Evolutionary conservation across 2,113 vertebrate genomes (phyloP).

Genomic region (Poicephalus gulielmi): DNA sequence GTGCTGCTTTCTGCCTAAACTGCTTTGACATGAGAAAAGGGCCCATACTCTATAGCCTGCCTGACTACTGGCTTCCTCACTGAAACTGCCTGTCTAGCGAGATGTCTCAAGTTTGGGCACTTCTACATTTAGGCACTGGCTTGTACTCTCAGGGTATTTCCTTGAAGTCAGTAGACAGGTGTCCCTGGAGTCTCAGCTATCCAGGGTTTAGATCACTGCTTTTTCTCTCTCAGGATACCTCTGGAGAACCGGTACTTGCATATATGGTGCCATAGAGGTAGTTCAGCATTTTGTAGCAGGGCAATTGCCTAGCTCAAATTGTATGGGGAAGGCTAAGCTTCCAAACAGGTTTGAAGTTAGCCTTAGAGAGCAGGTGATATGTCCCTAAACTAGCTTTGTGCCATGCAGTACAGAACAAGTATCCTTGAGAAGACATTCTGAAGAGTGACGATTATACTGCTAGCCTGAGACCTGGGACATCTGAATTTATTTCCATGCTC

Average conservation of each 20-base stretch:
- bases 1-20: not conserved
- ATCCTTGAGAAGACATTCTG: not conserved
- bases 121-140: not conserved
- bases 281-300: not conserved
- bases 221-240: not conserved
- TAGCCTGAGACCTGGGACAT: not conserved
- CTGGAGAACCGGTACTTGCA: not conserved
- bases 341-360: not conserved
- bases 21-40: not conserved
- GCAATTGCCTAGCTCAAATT: not conserved
- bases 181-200: not conserved
- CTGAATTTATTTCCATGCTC: not conserved
- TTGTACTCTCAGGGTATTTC: not conserved
- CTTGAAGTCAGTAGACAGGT: not conserved
- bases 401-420: not conserved
- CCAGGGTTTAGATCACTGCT: not conserved
- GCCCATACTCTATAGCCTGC: not conserved
- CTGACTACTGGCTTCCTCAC: not conserved
- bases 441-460: not conserved
- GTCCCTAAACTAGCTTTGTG: not conserved
- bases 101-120: not conserved
- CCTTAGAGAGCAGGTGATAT: not conserved
- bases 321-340: not conserved
- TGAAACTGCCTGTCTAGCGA: not conserved
- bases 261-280: not conserved